These are phyloP conservation scores for Heteromormyrus szaboi DNA, from an alignment of 2,797 vertebrate species.

Conservation along the genomic window DNA sequence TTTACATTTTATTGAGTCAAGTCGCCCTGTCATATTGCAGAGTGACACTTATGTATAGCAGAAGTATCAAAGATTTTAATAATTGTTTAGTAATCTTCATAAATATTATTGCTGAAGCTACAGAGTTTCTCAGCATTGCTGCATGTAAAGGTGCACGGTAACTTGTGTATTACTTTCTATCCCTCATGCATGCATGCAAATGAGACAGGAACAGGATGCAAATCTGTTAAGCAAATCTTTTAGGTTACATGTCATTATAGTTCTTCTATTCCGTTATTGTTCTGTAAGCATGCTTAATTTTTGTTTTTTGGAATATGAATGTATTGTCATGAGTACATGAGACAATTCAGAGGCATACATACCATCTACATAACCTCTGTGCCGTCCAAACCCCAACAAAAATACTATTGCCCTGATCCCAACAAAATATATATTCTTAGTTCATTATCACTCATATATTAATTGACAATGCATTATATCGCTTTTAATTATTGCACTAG, in stretches of 20 bases:
- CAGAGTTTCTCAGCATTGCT: constrained; percentile 57
- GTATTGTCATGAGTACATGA: neutral
- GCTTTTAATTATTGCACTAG: constrained; percentile 57
- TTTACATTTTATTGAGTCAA: neutral
- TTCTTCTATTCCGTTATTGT: constrained; percentile 71
- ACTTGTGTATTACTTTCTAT: constrained; percentile 51
- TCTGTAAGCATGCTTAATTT: constrained; percentile 64
- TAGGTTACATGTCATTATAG: constrained; percentile 60
- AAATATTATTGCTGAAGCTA: constrained; percentile 70
- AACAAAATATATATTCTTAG: neutral
- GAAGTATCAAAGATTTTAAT: constrained; percentile 9
- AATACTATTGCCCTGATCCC: neutral
- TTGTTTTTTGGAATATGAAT: constrained; percentile 47
- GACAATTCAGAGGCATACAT: neutral
- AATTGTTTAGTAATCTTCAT: constrained; percentile 32
- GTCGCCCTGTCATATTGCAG: constrained; percentile 14
- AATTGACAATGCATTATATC: neutral
- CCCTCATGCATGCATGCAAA: constrained; percentile 67
- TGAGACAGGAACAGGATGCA: constrained; percentile 69
- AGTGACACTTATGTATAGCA: constrained; percentile 3
- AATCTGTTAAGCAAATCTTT: constrained; percentile 58
- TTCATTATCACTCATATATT: neutral
- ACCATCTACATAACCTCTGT: neutral
- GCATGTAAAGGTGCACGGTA: constrained; percentile 55
- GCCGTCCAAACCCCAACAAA: neutral